phyloP scores from a whole-genome alignment of 1,140 invertebrate species.

The Scylla paramamosain region DNA sequence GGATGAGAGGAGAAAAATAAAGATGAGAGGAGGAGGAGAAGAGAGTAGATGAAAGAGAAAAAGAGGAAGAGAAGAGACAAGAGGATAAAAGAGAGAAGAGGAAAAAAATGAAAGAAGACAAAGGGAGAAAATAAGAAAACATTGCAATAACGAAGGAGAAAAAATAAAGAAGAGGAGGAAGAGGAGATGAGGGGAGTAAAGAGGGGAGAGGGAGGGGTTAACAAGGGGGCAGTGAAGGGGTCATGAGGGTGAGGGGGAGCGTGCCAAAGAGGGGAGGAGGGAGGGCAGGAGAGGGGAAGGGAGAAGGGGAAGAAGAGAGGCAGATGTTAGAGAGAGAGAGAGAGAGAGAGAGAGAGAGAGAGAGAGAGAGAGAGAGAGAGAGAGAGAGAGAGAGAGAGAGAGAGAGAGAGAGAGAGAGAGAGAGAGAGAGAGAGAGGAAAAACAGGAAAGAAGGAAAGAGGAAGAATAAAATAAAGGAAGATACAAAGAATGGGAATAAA shows the following conservation, averaged over 20 bases:
- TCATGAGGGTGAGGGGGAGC: not conserved
- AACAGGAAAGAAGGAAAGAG: constrained; percentile 10
- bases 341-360: not conserved
- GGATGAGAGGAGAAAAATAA: too few species aligned
- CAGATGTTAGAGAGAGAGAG: not conserved
- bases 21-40: too few species aligned
- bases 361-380: not conserved
- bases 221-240: not conserved
- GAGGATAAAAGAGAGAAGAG: too few species aligned
- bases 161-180: too few species aligned
- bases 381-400: not conserved
- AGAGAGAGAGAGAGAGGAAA: not conserved
- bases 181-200: not conserved
- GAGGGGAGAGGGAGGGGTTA: too few species aligned
- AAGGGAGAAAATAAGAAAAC: too few species aligned
- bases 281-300: not conserved
- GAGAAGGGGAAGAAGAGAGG: not conserved
- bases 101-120: too few species aligned
- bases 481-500: not conserved
- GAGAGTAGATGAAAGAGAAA: too few species aligned
- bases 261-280: not conserved
- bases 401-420: not conserved
- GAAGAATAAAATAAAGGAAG: not conserved
- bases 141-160: too few species aligned
- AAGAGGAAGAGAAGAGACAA: too few species aligned